Evolutionary conservation across 2,888 invertebrate species (phyloP).

Genomic region (Litoditis marina): DNA sequence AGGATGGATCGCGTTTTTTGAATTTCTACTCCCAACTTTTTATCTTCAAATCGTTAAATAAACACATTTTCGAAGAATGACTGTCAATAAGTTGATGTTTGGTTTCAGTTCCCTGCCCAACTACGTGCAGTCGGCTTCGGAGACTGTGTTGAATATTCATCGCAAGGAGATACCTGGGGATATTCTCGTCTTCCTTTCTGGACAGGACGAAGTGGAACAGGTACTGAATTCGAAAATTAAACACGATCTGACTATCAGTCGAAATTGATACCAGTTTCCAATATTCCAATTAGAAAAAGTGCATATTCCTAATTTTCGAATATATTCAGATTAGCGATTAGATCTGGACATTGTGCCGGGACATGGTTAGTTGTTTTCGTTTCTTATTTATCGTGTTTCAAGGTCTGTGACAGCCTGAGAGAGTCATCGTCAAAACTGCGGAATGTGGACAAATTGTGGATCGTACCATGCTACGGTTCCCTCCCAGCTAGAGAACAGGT

Average conservation of each 20-base stretch:
- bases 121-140: conserved; percentile 68
- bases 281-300: neutral
- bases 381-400: neutral
- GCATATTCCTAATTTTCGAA: neutral
- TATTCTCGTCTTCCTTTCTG: conserved; percentile 75
- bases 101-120: conserved; percentile 55
- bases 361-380: neutral
- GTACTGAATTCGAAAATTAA: no score
- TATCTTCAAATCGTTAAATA: neutral
- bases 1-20: conserved; percentile 1
- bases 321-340: no score
- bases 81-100: no score
- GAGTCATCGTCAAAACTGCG: conserved; percentile 38
- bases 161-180: conserved; percentile 71
- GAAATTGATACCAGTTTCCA: no score
- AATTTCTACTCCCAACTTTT: no score
- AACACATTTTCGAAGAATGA: neutral
- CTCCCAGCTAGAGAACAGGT: conserved; percentile 71
- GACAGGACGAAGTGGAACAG: conserved; percentile 62
- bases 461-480: conserved; percentile 88
- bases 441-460: conserved; percentile 62
- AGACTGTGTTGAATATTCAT: conserved; percentile 85
- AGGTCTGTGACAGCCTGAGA: conserved; percentile 50
- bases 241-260: neutral
- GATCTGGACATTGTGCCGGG: no score